Conservation (phyloP, 2,888 invertebrate species). For the Apamea epomidion region DNA sequence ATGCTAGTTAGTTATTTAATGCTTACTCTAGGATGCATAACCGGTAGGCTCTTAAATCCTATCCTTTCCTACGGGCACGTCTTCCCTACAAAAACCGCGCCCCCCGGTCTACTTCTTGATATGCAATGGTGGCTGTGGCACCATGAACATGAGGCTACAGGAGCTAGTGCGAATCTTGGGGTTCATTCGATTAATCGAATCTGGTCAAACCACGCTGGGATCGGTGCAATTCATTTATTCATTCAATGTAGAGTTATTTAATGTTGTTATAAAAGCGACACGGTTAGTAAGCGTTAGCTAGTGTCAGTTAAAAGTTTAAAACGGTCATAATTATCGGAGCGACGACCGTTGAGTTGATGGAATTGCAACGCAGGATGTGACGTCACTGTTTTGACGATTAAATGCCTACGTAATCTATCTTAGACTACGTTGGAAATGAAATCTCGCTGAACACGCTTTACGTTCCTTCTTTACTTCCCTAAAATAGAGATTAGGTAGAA, state of each 20-base stretch:
- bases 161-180: too few relatives aligned
- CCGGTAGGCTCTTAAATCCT: too few relatives aligned
- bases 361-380: slow-evolving; percentile 66
- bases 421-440: slow-evolving; percentile 21
- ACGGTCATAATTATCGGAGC: slow-evolving; percentile 61
- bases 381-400: slow-evolving; percentile 64
- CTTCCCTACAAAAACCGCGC: too few relatives aligned
- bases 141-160: too few relatives aligned
- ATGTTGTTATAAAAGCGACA: slow-evolving; percentile 47
- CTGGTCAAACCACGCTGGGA: too few relatives aligned
- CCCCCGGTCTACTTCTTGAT: too few relatives aligned
- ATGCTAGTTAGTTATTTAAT: too few relatives aligned
- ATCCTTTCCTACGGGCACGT: too few relatives aligned
- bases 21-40: too few relatives aligned
- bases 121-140: too few relatives aligned
- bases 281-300: slow-evolving; percentile 48
- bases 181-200: too few relatives aligned
- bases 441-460: slow-evolving; percentile 12
- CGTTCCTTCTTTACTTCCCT: background rate
- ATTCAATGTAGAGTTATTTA: slow-evolving; percentile 18
- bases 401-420: slow-evolving; percentile 49
- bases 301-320: slow-evolving; percentile 62
- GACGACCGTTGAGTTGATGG: slow-evolving; percentile 61
- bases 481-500: slow-evolving; percentile 1
- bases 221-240: too few relatives aligned